These are phyloP conservation scores for Centroberyx gerrardi DNA, from an alignment of 2,797 vertebrate species.

Conservation along the genomic window DNA sequence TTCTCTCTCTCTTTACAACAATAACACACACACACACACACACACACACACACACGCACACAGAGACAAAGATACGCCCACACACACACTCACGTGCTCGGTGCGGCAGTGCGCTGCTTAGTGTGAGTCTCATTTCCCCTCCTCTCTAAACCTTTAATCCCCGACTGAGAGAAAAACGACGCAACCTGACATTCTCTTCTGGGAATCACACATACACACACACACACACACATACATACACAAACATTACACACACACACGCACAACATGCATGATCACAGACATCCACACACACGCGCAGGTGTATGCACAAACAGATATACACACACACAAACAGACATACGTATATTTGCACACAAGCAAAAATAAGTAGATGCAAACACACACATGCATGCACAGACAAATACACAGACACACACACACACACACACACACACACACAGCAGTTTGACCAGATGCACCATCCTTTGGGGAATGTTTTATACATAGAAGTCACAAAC, in stretches of 20 bases:
- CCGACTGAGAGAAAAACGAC: slow-evolving; percentile 60
- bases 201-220: slow-evolving; percentile 39
- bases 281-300: background rate
- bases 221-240: slow-evolving; percentile 3
- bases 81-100: slow-evolving; percentile 14
- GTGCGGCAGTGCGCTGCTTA: slow-evolving; percentile 58
- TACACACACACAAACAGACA: slow-evolving; percentile 1
- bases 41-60: background rate
- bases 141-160: slow-evolving; percentile 80
- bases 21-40: slow-evolving; percentile 4
- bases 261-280: background rate
- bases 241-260: slow-evolving; percentile 15
- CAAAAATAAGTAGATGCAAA: slow-evolving; percentile 1
- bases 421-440: slow-evolving; percentile 1
- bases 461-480: background rate
- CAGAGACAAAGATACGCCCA: slow-evolving; percentile 14
- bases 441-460: slow-evolving; percentile 18
- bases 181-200: slow-evolving; percentile 71
- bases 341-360: slow-evolving; percentile 2
- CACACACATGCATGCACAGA: slow-evolving; percentile 5
- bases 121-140: slow-evolving; percentile 73
- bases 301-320: background rate
- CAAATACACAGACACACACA: slow-evolving; percentile 2
- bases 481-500: slow-evolving; percentile 3
- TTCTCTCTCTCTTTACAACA: background rate